Evolutionary conservation across 30 jellyfish, hydroid and myxozoan genomes (phyloP), one percentile per base, ranked within the genome.

Genomic region (Hydractinia echinata): DNA sequence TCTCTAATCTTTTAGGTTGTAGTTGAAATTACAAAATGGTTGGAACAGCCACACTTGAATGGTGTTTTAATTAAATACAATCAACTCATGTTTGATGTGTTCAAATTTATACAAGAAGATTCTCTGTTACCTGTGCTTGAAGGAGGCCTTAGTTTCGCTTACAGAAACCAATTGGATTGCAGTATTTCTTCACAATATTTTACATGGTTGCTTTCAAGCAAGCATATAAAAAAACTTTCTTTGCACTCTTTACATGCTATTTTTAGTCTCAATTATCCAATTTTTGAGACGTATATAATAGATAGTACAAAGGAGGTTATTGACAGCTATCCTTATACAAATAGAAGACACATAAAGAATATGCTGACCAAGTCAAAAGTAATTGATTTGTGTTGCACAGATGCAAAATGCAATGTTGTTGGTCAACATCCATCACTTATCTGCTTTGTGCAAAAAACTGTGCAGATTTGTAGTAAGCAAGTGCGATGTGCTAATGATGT

Each of bases 341-440:
- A 13, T 66, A 7, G 53, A 66, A 7, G 48, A 19, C 4, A 66
- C 21, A 13, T 66, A 19, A 19, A 19, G 15, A 52, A 66, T 7
- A 19, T 50, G 21, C 48, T 66, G 48, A 66, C 21, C 21, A 13
- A 13, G 76, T 66, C 76, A 66, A 50, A 4, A 6, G 4, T 66
- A 13, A 19, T 66, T 8, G 76, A 66, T 19, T 52, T 66, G 4
- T 66, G 10, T 66, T 52, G 21, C 48, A 1, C 8, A 7, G 76
- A 66, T 66, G 76, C 9, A 7, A 66, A 66, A 66, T 66, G 4
- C 15, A 0, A 66, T 66, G 76, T 19, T 8, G 48, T 66, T 66
- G 76, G 76, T 66, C 21, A 19, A 52, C 76, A 66, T 66, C 76
- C 8, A 66, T 66, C 76, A 66, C 48, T 66, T 8, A 13, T 66